A percentile compares a stretch with the other conserved stretches of the same genome.
Conservation (phyloP, 1,140 invertebrate genomes). For the Pinna nobilis region DNA sequence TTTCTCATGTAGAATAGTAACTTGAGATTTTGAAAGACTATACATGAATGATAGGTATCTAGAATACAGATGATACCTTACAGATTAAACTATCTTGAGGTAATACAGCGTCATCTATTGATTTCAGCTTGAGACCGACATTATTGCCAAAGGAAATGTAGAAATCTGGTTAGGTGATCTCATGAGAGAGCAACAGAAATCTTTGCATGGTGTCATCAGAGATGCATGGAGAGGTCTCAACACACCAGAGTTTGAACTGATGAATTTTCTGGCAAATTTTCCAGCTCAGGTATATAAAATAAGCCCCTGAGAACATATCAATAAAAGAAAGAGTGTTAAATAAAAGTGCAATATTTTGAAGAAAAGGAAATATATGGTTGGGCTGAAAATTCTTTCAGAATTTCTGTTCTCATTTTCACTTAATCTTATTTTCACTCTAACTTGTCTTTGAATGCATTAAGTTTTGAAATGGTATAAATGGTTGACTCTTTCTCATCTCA, state of each 20-base stretch:
- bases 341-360: neutral
- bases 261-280: constrained; percentile 91
- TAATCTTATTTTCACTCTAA: no score
- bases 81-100: no score
- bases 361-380: no score
- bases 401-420: no score
- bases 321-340: neutral
- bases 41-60: no score
- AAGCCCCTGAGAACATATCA: no score
- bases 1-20: neutral
- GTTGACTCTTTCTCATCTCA: no score
- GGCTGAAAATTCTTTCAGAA: no score
- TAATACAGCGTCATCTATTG: no score
- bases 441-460: no score
- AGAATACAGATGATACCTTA: no score
- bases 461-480: no score
- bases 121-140: constrained; percentile 86
- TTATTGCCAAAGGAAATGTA: constrained; percentile 94
- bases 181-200: constrained; percentile 89
- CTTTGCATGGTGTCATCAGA: constrained; percentile 94
- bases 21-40: neutral
- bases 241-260: constrained; percentile 88
- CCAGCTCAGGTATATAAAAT: constrained; percentile 91
- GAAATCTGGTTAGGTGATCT: constrained; percentile 95
- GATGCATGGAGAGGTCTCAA: constrained; percentile 86